Evolutionary conservation across 1,140 invertebrate genomes (phyloP).

Genomic region (Drosophila bocki): DNA sequence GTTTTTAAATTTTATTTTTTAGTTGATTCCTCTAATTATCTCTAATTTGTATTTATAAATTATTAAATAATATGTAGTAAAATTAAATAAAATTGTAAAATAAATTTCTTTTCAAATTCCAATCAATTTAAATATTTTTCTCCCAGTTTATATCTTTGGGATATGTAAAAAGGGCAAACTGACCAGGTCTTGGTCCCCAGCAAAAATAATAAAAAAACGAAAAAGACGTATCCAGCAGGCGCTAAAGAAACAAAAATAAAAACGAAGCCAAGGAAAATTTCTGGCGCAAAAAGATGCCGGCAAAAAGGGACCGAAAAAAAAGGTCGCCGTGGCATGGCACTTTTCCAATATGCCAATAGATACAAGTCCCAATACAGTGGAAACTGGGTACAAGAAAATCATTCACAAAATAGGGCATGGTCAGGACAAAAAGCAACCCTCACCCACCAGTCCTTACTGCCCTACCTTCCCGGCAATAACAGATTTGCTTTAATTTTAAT

Average conservation of each 20-base stretch:
- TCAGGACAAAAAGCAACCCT: neutral
- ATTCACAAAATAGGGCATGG: neutral
- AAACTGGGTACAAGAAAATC: neutral
- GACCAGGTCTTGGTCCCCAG: slow-evolving; percentile 37
- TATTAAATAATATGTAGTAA: neutral
- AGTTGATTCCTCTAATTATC: no score
- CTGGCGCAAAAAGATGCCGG: neutral
- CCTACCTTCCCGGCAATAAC: neutral
- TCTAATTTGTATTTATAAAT: neutral
- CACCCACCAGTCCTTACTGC: neutral
- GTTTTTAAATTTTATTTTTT: no score
- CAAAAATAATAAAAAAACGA: neutral
- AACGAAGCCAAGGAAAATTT: slow-evolving; percentile 1
- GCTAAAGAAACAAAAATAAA: slow-evolving; percentile 21
- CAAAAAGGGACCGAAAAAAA: slow-evolving; percentile 31
- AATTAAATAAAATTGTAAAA: neutral
- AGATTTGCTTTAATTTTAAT: slow-evolving; percentile 22
- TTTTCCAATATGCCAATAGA: slow-evolving; percentile 55
- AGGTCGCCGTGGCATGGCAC: slow-evolving; percentile 36
- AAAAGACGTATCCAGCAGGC: slow-evolving; percentile 21
- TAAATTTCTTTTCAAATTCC: neutral
- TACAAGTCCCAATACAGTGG: slow-evolving; percentile 28
- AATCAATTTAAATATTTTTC: neutral
- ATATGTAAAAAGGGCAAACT: slow-evolving; percentile 46
- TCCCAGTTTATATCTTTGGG: slow-evolving; percentile 5